Percentiles rank a stretch among this genome's conserved stretches.
Conservation (phyloP, 2,113 vertebrate species). For the Oreochromis niloticus region DNA sequence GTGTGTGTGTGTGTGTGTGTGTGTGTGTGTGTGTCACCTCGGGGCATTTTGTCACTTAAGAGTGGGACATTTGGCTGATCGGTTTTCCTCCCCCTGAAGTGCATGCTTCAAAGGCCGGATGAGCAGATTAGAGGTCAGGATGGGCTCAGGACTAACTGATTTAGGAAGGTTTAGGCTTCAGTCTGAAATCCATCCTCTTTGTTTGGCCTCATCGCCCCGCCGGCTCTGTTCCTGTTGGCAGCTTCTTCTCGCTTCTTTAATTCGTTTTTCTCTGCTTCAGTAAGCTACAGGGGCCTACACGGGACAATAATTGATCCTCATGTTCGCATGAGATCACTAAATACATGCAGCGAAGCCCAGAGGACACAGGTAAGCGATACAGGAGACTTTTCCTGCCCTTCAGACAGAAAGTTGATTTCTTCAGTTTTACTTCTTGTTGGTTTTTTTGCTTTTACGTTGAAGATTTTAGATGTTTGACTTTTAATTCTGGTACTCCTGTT, state of each 20-base stretch:
- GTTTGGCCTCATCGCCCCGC: constrained; percentile 4
- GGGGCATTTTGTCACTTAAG: constrained; percentile 57
- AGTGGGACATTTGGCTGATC: constrained; percentile 20
- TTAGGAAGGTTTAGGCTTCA: constrained; percentile 39
- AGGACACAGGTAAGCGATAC: not conserved
- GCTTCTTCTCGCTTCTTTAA: not conserved
- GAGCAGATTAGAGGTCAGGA: constrained; percentile 44
- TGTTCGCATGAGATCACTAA: not conserved
- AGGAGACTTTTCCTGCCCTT: not conserved
- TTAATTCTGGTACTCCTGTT: not conserved
- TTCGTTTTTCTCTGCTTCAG: constrained; percentile 15
- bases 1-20: not conserved
- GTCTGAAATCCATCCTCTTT: constrained; percentile 54
- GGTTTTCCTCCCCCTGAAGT: constrained; percentile 31
- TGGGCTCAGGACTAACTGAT: constrained; percentile 51
- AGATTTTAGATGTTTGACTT: not conserved
- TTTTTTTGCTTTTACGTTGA: not conserved
- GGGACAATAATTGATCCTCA: not conserved
- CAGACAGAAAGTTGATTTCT: not conserved
- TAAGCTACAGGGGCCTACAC: constrained; percentile 7
- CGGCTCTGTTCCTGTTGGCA: not conserved
- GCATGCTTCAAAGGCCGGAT: constrained; percentile 51
- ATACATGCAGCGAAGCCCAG: not conserved
- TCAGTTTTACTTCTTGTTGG: not conserved
- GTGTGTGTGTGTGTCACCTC: constrained; percentile 6